phyloP scores from a whole-genome alignment of 2,113 vertebrate species.

The Festucalex cinctus region DNA sequence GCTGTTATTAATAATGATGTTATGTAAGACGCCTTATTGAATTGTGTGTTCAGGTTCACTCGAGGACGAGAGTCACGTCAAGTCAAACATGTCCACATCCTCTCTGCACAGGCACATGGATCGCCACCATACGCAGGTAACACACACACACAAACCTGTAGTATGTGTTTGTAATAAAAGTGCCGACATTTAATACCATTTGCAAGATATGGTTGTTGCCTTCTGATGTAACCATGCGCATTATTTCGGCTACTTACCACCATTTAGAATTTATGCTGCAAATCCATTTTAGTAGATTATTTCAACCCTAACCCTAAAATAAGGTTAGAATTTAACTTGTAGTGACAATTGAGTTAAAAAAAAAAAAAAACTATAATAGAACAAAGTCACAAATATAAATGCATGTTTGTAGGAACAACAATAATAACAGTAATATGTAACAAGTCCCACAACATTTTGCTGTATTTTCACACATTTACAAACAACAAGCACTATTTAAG shows the following conservation, averaged over 20 bases:
- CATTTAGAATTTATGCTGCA: too few species aligned
- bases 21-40: not conserved
- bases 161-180: not conserved
- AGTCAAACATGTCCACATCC: constrained; percentile 70
- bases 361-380: too few species aligned
- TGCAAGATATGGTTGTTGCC: not conserved
- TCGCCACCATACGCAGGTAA: constrained; percentile 88
- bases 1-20: not conserved
- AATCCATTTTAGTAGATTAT: too few species aligned
- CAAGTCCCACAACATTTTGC: not conserved
- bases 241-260: too few species aligned
- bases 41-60: constrained; percentile 72
- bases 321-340: too few species aligned
- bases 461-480: not conserved
- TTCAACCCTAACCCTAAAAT: too few species aligned
- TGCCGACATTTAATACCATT: not conserved
- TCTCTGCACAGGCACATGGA: constrained; percentile 83
- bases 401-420: too few species aligned
- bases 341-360: too few species aligned
- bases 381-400: too few species aligned
- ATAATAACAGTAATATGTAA: not conserved
- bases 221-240: too few species aligned
- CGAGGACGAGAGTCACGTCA: constrained; percentile 82
- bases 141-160: not conserved
- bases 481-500: not conserved